phyloP scores from a whole-genome alignment of 2,797 vertebrate species.

The Rhynchotus rufescens region DNA sequence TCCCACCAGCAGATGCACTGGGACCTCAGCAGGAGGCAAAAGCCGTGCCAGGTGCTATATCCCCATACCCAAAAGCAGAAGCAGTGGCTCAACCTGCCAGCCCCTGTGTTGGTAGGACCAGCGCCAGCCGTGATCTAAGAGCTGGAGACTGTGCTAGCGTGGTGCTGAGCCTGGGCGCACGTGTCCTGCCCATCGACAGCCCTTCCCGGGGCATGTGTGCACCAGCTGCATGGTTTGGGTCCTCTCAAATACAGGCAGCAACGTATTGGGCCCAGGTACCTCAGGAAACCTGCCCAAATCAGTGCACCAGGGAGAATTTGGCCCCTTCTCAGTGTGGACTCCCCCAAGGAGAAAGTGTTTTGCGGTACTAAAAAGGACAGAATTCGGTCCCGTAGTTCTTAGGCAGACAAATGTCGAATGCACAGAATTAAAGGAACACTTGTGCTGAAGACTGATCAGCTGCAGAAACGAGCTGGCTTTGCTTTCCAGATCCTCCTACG shows the following conservation, averaged over 20 bases:
- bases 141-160: neutral
- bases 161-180: neutral
- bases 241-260: neutral
- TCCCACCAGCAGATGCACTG: neutral
- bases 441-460: conserved; percentile 30
- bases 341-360: neutral
- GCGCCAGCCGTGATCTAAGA: neutral
- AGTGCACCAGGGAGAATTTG: neutral
- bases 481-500: conserved; percentile 39
- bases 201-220: neutral
- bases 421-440: neutral
- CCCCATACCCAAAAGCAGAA: neutral
- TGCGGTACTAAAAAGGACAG: neutral
- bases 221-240: fast-evolving
- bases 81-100: neutral
- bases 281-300: neutral
- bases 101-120: neutral
- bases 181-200: neutral
- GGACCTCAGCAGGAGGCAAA: neutral
- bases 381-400: neutral
- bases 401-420: neutral
- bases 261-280: fast-evolving
- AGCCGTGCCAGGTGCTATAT: fast-evolving
- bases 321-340: neutral
- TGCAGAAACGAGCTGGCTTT: conserved; percentile 37